Base-by-base conservation (phyloP, 2,113 vertebrate species). In the Onychorhynchus coronatus region DNA sequence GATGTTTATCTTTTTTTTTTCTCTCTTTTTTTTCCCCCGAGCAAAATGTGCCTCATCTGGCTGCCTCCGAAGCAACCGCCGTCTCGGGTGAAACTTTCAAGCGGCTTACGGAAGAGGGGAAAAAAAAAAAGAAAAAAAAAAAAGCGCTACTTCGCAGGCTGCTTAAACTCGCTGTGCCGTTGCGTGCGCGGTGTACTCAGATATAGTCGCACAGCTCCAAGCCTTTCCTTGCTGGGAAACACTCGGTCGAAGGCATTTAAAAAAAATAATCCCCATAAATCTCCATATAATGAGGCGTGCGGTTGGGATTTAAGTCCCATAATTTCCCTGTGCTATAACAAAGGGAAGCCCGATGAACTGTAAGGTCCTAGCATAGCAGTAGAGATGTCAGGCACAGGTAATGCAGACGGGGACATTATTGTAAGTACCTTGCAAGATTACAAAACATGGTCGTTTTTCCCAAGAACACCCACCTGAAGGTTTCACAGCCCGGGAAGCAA, bases 251-350 rank as follows among this genome's bases (percentile, higher is more conserved):
- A 96, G 87, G 87, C 91, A 88, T 81, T 77, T 75, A 6, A 67
- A 88, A 74, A 52, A 71, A 62, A 74, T 47, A 91, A 91, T 84
- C 88, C 88, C 79, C 88, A 90, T 76, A 73, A 85, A 93, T 89
- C 89, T 62, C 74, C 82, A 53, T 90, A 56, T 58, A 91, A 63
- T 56, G 76, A 89, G 84, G 67, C 37, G 59, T 83, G 67, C 39
- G 5, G 68, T 59, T 72, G 33, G 30, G 39, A 27, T 23, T 68
- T 44, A 63, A 85, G 30, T 61, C 61, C 30, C 44, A 21, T 62
- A 17, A 31, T 61, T 50, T 93, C 91, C 86, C 91, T 50, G 71
- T 72, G 27, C 27, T 65, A 49, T 53, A 61, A 61, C 55, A 58
- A 79, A 82, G 84, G 81, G 77, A 94, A 82, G 74, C 56, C 22